Evolutionary conservation across 2,888 invertebrate genomes (phyloP), one percentile per base, ranked within the genome.

Genomic region (Andrena marginata): DNA sequence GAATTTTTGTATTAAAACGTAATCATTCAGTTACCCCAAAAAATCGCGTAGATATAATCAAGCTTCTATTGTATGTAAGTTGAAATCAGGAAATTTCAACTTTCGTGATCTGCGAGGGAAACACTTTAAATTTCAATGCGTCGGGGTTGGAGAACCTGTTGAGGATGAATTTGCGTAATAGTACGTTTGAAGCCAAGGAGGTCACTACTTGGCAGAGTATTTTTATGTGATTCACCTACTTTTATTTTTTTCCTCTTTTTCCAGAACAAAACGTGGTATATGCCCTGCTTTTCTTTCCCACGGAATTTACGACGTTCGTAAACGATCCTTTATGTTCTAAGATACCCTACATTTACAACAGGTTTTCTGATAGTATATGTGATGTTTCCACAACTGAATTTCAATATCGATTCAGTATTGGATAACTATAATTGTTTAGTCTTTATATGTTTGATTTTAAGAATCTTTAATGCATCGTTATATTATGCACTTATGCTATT

Each of bases 131-230:
- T 65, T 63, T 62, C 35, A 16, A 31, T 13, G 62, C 23, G 54
- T 29, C 35, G 77, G 67, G 29, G 33, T 31, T 69, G 31, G 74
- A 71, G 69, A 65, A 77, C 69, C 64, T 71, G 74, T 65, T 56
- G 62, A 69, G 49, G 68, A 59, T 13, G 64, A 33, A 79, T 87
- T 88, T 81, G 70, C 80, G 84, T 87, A 89, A 85, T 74, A 70
- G 59, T 77, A 48, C 64, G 71, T 79, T 69, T 59, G n/a, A 33
- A 62, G 83, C 87, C 83, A 88, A 87, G 56, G 79, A 84, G 87
- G 87, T 88, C 84, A 80, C 75, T 77, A 60, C 69, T 80, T 81
- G 74, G 35, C 49, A 16, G 31, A 60, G 60, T 72, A 76, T 72
- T 79, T 80, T 85, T 76, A 71, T 56, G 42, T 69, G 70, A 72